These are phyloP conservation scores for Microtus ochrogaster DNA, from an alignment of 2,113 vertebrate genomes.

Conservation along the genomic window DNA sequence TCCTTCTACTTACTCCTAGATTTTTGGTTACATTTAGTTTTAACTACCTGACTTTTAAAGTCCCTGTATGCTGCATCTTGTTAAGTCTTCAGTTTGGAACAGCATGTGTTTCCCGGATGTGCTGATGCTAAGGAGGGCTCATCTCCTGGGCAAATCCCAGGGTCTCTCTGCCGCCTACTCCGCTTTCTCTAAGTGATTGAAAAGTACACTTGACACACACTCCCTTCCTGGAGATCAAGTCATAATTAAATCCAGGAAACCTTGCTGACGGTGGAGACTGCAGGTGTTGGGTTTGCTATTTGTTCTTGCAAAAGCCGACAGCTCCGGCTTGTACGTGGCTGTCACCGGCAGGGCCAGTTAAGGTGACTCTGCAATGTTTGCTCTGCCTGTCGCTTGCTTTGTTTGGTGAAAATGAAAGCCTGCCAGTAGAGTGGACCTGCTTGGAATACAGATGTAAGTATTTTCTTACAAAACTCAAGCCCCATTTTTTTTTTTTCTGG, in stretches of 20 bases:
- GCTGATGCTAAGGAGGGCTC: background rate
- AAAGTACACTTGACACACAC: conserved; percentile 63
- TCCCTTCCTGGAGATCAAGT: conserved; percentile 64
- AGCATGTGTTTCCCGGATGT: background rate
- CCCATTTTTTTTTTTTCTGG: background rate
- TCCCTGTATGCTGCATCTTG: background rate
- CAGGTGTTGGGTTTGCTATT: conserved; percentile 49
- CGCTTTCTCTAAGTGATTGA: conserved; percentile 64
- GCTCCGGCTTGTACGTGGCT: background rate
- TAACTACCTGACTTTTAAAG: conserved; percentile 8
- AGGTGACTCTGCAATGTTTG: conserved; percentile 53
- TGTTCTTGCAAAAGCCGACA: conserved; percentile 48
- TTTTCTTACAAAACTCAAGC: conserved; percentile 59
- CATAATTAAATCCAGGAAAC: conserved; percentile 75
- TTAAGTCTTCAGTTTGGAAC: background rate
- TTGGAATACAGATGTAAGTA: conserved; percentile 61
- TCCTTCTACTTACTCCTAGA: background rate
- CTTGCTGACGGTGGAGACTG: conserved; percentile 30
- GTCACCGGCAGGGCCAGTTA: background rate
- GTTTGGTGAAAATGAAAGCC: conserved; percentile 53
- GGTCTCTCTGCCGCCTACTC: background rate
- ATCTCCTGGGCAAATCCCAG: background rate
- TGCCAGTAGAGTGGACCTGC: background rate
- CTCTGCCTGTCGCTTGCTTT: conserved; percentile 44
- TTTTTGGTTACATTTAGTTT: conserved; percentile 19